A percentile compares a stretch with the other conserved stretches of the same genome.
phyloP scores from a whole-genome alignment of 1,140 invertebrate genomes.

The Temnothorax nylanderi region DNA sequence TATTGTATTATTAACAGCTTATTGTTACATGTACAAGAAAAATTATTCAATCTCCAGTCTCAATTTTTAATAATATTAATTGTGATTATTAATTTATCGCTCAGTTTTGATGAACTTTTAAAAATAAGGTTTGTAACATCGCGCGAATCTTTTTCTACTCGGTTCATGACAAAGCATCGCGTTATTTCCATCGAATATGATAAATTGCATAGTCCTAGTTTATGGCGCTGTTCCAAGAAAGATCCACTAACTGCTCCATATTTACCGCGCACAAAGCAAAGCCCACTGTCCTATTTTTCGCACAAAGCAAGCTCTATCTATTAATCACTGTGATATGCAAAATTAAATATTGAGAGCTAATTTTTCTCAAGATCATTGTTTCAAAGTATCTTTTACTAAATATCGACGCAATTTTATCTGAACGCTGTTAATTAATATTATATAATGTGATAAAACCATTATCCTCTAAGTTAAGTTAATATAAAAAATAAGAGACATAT shows the following conservation, averaged over 20 bases:
- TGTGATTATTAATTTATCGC: not conserved
- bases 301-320: not conserved
- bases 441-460: not conserved
- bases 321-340: not conserved
- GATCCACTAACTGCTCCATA: not conserved
- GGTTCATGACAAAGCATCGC: not conserved
- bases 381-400: not conserved
- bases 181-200: not conserved
- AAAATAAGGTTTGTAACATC: not conserved
- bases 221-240: slow-evolving; percentile 7
- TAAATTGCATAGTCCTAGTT: slow-evolving; percentile 25
- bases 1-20: not conserved
- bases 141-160: not conserved
- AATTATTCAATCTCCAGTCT: not conserved
- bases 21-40: not conserved
- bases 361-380: not conserved
- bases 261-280: slow-evolving; percentile 1
- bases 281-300: not conserved
- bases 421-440: not conserved
- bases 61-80: not conserved
- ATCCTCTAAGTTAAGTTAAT: not conserved
- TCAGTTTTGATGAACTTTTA: not conserved
- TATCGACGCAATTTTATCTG: not conserved
- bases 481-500: not conserved
- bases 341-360: not conserved